Evolutionary conservation across 2,113 vertebrate species (phyloP), one percentile per base, ranked within the genome.

Genomic region (Vidua macroura): DNA sequence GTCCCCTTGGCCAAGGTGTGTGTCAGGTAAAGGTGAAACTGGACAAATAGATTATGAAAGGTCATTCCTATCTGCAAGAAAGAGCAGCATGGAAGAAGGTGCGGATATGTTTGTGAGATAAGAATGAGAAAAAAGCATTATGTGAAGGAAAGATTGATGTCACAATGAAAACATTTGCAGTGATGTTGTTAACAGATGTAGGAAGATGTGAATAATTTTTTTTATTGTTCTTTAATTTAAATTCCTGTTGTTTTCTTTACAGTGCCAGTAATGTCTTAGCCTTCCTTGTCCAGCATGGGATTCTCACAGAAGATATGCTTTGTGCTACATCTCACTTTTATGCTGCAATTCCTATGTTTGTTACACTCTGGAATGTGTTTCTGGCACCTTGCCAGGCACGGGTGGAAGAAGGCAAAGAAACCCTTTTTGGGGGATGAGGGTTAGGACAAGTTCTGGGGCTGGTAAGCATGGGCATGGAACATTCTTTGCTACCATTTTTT

Each of bases 181-280:
- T 90, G 66, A 94, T 88, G 90, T 37, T 95, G 75, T 96, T 95
- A 96, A 86, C 86, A 96, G 96, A 96, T 82, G 88, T 88, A 86
- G 94, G 80, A 94, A 95, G 92, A 90, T 72, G 39, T 53, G 76
- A 96, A 92, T 91, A 88, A 2, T 91, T 86, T 92, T 83, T 94
- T 81, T 41, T 7, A 67, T n/a, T 94, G 75, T 90, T 48, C 76
- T 95, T 91, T 88, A 70, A 83, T 80, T 90, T 93, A 88, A 92
- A 92, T 83, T 95, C 82, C 83, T 92, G 68, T 88, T 91, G n/a
- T 93, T 90, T 94, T 90, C 83, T 70, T 96, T 88, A 62, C 73
- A 79, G 83, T 88, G 86, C 88, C 68, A 93, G 27, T 83, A 84
- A 96, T 84, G 60, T 91, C 74, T 82, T 90, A 72, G 41, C 51